These are phyloP conservation scores for Ptilorrhoa leucosticta DNA, from an alignment of 2,113 vertebrate genomes.

Conservation along the genomic window DNA sequence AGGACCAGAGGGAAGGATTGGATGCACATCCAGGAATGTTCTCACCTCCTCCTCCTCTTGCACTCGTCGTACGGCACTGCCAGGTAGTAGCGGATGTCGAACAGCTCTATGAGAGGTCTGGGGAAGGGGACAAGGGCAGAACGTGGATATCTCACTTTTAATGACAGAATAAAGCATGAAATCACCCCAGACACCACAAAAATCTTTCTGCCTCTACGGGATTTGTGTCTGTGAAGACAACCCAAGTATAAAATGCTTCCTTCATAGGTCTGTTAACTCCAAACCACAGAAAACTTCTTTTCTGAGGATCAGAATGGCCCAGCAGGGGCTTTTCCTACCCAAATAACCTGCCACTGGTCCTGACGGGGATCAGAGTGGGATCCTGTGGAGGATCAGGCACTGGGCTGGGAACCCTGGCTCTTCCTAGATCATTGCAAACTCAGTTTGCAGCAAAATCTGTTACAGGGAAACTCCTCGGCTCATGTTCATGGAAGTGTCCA, in stretches of 20 bases:
- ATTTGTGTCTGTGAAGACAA: not conserved
- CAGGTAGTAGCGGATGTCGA: slow-evolving; percentile 86
- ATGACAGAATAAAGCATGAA: not conserved
- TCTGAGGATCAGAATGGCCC: not conserved
- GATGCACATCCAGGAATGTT: fast-evolving
- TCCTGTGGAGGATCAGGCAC: not conserved
- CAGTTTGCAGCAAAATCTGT: not conserved
- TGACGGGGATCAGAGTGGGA: not conserved
- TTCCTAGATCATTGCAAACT: not conserved
- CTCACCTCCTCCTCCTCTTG: slow-evolving; percentile 92
- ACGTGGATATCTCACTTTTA: fast-evolving
- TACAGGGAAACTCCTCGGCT: not conserved
- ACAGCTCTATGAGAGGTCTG: slow-evolving; percentile 87
- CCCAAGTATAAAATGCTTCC: not conserved
- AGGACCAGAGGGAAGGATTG: not conserved
- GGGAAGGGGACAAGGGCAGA: not conserved
- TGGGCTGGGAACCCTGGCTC: not conserved
- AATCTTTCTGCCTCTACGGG: not conserved
- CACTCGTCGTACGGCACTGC: slow-evolving; percentile 90
- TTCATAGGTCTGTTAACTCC: not conserved
- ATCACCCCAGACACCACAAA: not conserved
- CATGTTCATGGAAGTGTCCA: not conserved
- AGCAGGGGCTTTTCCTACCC: not conserved
- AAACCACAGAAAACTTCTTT: fast-evolving
- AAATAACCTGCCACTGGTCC: not conserved